Evolutionary conservation across 1,140 invertebrate species (phyloP).

Genomic region (Drusus annulatus): DNA sequence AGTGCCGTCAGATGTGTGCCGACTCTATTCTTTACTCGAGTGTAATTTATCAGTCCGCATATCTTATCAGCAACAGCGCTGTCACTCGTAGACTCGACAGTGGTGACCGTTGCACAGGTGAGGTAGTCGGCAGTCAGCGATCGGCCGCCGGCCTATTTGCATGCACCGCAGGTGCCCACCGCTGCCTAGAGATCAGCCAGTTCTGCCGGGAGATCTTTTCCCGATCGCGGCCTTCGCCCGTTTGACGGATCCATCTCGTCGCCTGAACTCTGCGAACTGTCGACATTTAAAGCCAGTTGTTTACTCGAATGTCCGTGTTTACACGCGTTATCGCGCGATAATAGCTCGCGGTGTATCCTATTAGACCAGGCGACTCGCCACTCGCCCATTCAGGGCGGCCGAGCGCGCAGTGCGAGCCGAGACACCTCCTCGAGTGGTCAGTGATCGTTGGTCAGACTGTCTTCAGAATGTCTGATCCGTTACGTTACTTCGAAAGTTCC

Average conservation of each 20-base stretch:
- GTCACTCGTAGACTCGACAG: slow-evolving; percentile 3
- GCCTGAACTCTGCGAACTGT: slow-evolving; percentile 35
- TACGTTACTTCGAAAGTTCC: too few relatives aligned
- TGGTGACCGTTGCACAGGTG: slow-evolving; percentile 37
- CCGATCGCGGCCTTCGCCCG: slow-evolving; percentile 13
- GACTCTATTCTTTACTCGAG: neutral
- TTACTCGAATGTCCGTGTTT: slow-evolving; percentile 42
- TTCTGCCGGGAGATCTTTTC: neutral
- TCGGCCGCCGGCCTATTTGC: slow-evolving; percentile 11
- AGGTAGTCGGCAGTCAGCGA: slow-evolving; percentile 36
- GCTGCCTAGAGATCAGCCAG: too few relatives aligned
- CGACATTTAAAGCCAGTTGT: slow-evolving; percentile 11
- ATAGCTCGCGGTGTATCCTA: neutral
- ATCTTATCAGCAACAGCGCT: slow-evolving; percentile 34
- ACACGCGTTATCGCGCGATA: slow-evolving; percentile 45
- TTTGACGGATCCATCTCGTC: slow-evolving; percentile 26
- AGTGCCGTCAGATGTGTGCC: neutral
- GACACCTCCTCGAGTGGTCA: slow-evolving; percentile 34
- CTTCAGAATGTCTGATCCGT: neutral
- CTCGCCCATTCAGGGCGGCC: neutral
- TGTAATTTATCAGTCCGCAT: slow-evolving; percentile 11
- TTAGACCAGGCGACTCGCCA: neutral
- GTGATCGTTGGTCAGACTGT: neutral
- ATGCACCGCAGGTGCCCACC: neutral
- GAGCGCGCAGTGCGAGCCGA: slow-evolving; percentile 7